Evolutionary conservation across 2,888 invertebrate species (phyloP), one percentile per base, ranked within the genome.

Genomic region (Nemapogon koenigi): DNA sequence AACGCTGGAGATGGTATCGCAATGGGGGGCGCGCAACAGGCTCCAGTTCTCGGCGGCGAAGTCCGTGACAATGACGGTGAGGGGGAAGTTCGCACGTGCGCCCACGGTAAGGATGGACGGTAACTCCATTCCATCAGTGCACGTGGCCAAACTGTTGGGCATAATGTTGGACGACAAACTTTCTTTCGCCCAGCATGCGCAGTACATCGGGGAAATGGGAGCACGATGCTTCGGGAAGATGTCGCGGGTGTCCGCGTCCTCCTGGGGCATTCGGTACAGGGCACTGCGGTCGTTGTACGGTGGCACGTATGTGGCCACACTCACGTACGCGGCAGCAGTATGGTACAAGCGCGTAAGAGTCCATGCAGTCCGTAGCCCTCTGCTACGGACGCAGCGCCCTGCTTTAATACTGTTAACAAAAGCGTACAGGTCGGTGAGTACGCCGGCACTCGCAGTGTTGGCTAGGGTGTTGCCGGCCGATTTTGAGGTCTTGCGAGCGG

Each of bases 11-110:
- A 4, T 17, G 2, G 19, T 46, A 0, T 10, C 37, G 1, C 41
- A 37, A 0, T 50, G 48, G 48, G 47, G 46, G 1, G 6, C 1
- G 0, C 38, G 43, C 6, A 49, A 52, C n/a, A 28, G 48, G 0
- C 39, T 53, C 1, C 2, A 11, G 0, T 55, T 55, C 18, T 47
- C 53, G 0, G 16, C 49, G 0, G 35, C 11, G 0, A 55, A 53
- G 19, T 46, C 50, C 1, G 14, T 13, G 0, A 42, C 44, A 0
- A 38, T 52, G 6, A 49, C 49, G 0, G 2, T 45, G 0, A 50
- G 43, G 30, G 49, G 40, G 3, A 16, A 14, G 10, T 27, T 32
- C 2, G 2, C 27, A 2, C 10, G 27, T 1, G 26, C 36, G 6
- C 35, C 30, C 2, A 35, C 28, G 2, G 19, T 35, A 2, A 18